A percentile compares a stretch with the other conserved stretches of the same genome.
These are phyloP conservation scores for Adela reaumurella DNA, from an alignment of 2,888 invertebrate genomes.

Conservation along the genomic window DNA sequence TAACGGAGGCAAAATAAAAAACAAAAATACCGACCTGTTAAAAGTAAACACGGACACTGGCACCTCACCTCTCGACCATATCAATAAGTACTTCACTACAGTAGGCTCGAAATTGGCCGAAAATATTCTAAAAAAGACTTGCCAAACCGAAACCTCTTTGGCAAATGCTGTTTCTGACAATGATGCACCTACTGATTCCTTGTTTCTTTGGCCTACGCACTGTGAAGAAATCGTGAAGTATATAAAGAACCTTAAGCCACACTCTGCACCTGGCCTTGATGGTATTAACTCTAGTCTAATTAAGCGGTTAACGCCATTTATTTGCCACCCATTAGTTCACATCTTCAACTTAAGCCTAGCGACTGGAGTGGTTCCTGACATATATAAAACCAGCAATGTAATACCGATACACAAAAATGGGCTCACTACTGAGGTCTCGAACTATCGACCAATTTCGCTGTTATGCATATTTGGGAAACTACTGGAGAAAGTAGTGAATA, in stretches of 20 bases:
- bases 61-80: background rate
- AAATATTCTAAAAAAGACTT: background rate
- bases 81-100: background rate
- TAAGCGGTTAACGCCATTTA: background rate
- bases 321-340: background rate
- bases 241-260: background rate
- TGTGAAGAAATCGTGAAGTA: background rate
- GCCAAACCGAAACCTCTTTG: background rate
- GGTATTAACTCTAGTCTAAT: background rate
- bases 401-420: slow-evolving; percentile 4
- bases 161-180: background rate
- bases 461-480: slow-evolving; percentile 2
- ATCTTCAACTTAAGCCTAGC: background rate
- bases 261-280: background rate
- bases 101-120: background rate
- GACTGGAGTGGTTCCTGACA: slow-evolving; percentile 1
- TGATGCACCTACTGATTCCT: background rate
- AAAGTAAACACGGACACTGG: background rate
- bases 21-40: background rate
- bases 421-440: background rate
- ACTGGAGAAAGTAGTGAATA: slow-evolving; percentile 6
- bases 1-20: background rate
- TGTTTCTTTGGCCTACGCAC: background rate
- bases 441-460: slow-evolving; percentile 5
- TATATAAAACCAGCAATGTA: background rate